A percentile compares a stretch with the other conserved stretches of the same genome.
Evolutionary conservation across 2,113 vertebrate genomes (phyloP).

Genomic region (Eira barbara): DNA sequence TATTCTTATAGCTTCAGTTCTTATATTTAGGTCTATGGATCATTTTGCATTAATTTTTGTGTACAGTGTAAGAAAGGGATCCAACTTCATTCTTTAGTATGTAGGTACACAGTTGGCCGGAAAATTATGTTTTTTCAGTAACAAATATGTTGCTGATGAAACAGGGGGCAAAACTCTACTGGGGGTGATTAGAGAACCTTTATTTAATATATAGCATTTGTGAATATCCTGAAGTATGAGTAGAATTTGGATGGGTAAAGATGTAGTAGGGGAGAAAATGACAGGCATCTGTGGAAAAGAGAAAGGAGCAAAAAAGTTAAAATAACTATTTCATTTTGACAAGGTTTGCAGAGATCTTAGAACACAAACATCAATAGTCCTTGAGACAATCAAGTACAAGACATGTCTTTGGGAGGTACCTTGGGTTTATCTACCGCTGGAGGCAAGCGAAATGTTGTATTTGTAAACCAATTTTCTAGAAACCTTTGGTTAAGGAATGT

Average conservation of each 20-base stretch:
- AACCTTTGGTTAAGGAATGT: not conserved
- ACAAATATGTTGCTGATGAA: not conserved
- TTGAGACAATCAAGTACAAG: not conserved
- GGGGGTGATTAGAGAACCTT: not conserved
- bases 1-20: not conserved
- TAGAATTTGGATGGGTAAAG: not conserved
- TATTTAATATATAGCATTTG: not conserved
- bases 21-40: not conserved
- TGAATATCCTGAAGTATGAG: not conserved
- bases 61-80: not conserved
- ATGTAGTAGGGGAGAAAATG: not conserved
- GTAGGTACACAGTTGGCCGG: not conserved
- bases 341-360: not conserved
- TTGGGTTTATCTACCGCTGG: not conserved
- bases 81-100: not conserved
- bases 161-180: not conserved
- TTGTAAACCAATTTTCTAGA: not conserved
- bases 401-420: not conserved
- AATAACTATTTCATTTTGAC: not conserved
- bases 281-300: not conserved
- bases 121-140: not conserved
- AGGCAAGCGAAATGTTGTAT: not conserved
- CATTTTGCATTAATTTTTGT: not conserved
- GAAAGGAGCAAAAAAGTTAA: not conserved
- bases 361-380: not conserved